Evolutionary conservation across 2,797 vertebrate species (phyloP), one percentile per base, ranked within the genome.

Genomic region (Momotus momota): DNA sequence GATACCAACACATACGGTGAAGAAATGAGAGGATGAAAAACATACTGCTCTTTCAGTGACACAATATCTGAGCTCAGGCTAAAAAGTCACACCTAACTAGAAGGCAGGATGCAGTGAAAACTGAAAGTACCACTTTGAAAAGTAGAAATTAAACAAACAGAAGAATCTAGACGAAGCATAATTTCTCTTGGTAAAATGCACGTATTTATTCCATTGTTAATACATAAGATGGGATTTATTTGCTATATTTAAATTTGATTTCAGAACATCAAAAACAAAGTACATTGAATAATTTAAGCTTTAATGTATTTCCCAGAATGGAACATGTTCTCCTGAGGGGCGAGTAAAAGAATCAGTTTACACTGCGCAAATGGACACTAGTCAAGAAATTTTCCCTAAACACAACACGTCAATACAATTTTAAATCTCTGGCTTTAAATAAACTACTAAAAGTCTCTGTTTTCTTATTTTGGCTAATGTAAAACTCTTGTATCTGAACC

Each of bases 291-390:
- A 87, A 93, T 81, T 96, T 74, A 94, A 70, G 43, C 66, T 87
- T 86, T 87, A 97, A 96, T 94, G 69, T 83, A 87, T 88, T 96
- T 96, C 92, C 65, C 74, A 82, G 94, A 96, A 93, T 84, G 80
- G 48, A 92, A 65, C 65, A 58, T 2, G 46, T 5, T 95, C 91
- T 95, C 90, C 27, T 17, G 83, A 66, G 73, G 55, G 67, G 66
- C 14, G 12, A 88, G 83, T 65, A 77, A 70, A 81, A 77, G 78
- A 92, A 96, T 93, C 78, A 33, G 82, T 90, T 95, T 96, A 49
- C 91, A 26, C 51, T 49, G 67, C 31, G 40, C 83, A 96, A 94
- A 95, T 54, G 72, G 91, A 81, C 95, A 91, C 85, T 55, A 64
- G 81, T 83, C 91, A 94, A 74, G 73, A 70, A 87, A 91, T 71